Evolutionary conservation across 2,797 vertebrate genomes (phyloP).

Genomic region (Australoheros facetus): DNA sequence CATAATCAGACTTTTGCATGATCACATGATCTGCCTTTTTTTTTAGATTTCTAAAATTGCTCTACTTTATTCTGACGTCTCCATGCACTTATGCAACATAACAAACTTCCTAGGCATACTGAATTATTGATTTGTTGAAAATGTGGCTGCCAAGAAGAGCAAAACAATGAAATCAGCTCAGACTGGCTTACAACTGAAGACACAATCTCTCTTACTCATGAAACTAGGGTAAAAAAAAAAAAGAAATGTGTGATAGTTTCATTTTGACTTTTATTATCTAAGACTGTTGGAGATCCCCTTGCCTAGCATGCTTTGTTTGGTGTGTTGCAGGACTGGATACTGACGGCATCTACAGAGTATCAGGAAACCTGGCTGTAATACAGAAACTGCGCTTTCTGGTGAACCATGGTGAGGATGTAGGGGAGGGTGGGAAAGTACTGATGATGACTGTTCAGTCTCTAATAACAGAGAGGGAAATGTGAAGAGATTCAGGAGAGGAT

Average conservation of each 20-base stretch:
- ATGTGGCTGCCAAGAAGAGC: slow-evolving; percentile 5
- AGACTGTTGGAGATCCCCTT: neutral
- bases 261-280: neutral
- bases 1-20: neutral
- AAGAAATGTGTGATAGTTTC: neutral
- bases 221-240: neutral
- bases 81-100: slow-evolving; percentile 18
- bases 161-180: slow-evolving; percentile 24
- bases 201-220: neutral
- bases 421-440: neutral
- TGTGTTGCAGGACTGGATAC: slow-evolving; percentile 85
- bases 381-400: slow-evolving; percentile 94
- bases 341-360: slow-evolving; percentile 94
- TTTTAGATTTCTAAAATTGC: slow-evolving; percentile 12
- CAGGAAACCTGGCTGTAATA: slow-evolving; percentile 90
- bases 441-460: neutral
- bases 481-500: neutral
- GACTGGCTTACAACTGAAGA: neutral
- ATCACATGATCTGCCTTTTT: neutral
- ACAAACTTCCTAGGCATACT: slow-evolving; percentile 18
- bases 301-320: neutral
- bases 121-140: slow-evolving; percentile 43
- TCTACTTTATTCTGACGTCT: slow-evolving; percentile 15
- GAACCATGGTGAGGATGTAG: slow-evolving; percentile 85
- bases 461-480: neutral